Conservation (phyloP, 2,888 invertebrate species). For the Leptinotarsa juncta region DNA sequence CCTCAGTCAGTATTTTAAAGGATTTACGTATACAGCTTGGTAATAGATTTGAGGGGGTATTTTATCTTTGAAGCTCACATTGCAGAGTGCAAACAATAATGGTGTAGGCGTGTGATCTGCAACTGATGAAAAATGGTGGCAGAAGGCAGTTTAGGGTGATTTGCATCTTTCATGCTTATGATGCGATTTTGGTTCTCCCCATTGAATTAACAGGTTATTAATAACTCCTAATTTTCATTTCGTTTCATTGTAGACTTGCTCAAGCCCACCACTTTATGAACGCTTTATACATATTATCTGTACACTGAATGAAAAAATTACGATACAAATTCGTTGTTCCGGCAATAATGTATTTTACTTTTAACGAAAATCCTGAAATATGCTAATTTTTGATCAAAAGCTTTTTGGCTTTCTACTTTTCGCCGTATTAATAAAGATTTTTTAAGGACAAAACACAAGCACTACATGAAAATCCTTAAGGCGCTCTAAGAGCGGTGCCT, state of each 20-base stretch:
- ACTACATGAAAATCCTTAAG: too few relatives aligned
- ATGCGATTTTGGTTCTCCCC: neutral
- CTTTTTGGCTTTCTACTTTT: too few relatives aligned
- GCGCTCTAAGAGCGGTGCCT: too few relatives aligned
- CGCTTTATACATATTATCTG: neutral
- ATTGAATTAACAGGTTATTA: neutral
- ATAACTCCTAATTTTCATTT: neutral
- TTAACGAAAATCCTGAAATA: too few relatives aligned
- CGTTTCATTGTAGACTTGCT: neutral
- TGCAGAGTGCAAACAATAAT: constrained; percentile 10
- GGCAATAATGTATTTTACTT: too few relatives aligned
- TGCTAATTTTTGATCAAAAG: too few relatives aligned
- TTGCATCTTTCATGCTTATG: neutral
- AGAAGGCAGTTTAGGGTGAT: neutral
- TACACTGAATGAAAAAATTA: neutral
- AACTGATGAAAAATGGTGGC: constrained; percentile 2
- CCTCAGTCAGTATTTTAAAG: neutral
- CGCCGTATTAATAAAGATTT: too few relatives aligned
- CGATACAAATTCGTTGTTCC: neutral
- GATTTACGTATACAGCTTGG: neutral
- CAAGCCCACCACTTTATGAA: neutral
- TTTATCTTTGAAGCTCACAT: constrained; percentile 9
- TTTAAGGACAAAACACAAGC: too few relatives aligned
- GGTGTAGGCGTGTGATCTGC: constrained; percentile 3
- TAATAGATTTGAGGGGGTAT: constrained; percentile 6